Evolutionary conservation across 64 coral and sea anemone genomes (phyloP).

Genomic region (Montipora sp.): DNA sequence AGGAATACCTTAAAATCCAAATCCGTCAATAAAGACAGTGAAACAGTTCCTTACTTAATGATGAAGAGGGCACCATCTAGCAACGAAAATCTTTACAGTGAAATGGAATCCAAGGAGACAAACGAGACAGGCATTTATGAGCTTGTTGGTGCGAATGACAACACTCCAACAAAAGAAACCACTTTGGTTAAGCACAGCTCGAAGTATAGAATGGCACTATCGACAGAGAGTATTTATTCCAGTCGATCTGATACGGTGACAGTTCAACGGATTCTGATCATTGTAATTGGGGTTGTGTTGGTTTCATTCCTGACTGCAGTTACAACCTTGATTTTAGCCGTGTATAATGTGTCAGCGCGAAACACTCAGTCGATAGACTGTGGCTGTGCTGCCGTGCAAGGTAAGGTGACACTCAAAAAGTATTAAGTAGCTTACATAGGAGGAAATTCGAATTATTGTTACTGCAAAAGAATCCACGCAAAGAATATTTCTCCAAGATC

Average conservation of each 20-base stretch:
- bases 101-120: constrained; percentile 5
- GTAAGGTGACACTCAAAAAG: not conserved
- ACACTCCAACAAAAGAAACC: not conserved
- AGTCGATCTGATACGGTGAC: not conserved
- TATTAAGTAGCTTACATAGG: not conserved
- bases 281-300: not conserved
- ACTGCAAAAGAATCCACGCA: too few relatives aligned
- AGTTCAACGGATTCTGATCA: not conserved
- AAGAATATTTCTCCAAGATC: too few relatives aligned
- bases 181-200: not conserved
- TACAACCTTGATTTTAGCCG: constrained; percentile 9
- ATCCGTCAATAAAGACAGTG: too few relatives aligned
- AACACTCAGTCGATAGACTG: not conserved
- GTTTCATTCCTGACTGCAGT: not conserved
- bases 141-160: not conserved
- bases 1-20: too few relatives aligned
- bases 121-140: not conserved
- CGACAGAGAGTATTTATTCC: not conserved
- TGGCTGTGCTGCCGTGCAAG: not conserved
- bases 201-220: constrained; percentile 8
- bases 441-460: too few relatives aligned
- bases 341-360: not conserved
- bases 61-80: not conserved
- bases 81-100: not conserved
- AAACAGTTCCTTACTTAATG: not conserved